Conservation (phyloP, 2,797 vertebrate genomes). For the Anas bernieri region DNA sequence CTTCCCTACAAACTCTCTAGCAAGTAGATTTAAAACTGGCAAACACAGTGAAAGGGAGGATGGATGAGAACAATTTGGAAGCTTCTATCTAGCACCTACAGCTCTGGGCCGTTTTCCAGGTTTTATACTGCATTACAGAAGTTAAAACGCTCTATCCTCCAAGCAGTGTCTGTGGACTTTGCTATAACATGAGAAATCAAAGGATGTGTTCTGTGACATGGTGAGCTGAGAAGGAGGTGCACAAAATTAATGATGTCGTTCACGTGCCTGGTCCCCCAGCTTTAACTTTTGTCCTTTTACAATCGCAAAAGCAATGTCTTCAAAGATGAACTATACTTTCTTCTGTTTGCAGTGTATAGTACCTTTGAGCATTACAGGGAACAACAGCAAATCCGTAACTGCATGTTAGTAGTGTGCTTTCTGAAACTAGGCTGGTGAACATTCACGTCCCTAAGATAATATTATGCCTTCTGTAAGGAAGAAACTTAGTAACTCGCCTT, state of each 20-base stretch:
- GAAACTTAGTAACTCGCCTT: neutral
- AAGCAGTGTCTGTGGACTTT: neutral
- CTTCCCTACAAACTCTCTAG: neutral
- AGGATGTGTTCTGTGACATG: neutral
- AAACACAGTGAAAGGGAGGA: neutral
- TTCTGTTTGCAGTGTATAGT: neutral
- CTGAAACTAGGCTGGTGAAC: neutral
- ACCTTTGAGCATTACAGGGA: neutral
- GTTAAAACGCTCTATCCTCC: neutral
- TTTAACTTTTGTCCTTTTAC: neutral
- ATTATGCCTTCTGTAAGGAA: neutral
- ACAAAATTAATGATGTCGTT: neutral
- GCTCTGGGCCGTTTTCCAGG: neutral
- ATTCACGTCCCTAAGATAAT: neutral
- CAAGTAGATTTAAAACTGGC: neutral
- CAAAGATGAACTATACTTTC: neutral
- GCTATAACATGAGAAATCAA: neutral
- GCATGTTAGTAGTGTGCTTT: neutral
- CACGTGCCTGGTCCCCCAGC: neutral
- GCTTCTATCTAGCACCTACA: accelerated
- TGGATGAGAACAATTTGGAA: neutral
- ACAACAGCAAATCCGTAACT: neutral
- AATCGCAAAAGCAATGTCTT: neutral
- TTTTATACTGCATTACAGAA: neutral
- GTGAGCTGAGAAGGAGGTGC: neutral